Conservation (phyloP, 2,888 invertebrate species). For the Mythimna albipuncta region DNA sequence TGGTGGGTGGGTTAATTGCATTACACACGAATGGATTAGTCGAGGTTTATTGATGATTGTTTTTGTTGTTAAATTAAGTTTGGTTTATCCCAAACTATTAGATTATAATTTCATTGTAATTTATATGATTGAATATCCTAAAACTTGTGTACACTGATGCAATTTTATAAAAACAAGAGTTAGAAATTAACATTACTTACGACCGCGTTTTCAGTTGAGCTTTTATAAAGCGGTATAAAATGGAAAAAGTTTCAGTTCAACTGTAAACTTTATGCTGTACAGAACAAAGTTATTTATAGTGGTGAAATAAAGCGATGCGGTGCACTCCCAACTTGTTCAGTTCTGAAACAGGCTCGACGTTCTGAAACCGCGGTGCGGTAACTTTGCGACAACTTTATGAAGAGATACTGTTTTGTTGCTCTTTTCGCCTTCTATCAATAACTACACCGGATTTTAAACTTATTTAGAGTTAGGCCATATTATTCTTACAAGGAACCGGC, state of each 20-base stretch:
- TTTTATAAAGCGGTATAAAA: constrained; percentile 52
- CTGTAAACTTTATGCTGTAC: constrained; percentile 78
- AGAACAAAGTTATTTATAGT: constrained; percentile 85
- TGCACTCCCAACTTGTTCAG: constrained; percentile 80
- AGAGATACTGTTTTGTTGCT: constrained; percentile 69
- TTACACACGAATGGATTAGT: constrained; percentile 81
- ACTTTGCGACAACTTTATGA: constrained; percentile 83
- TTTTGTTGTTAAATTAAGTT: constrained; percentile 71
- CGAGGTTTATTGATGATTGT: constrained; percentile 76
- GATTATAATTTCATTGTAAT: constrained; percentile 34
- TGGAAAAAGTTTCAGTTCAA: constrained; percentile 65
- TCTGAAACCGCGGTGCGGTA: constrained; percentile 80
- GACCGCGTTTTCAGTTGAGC: constrained; percentile 31
- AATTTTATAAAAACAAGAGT: constrained; percentile 3
- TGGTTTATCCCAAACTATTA: constrained; percentile 53
- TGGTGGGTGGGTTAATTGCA: constrained; percentile 78
- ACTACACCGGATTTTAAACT: constrained; percentile 11
- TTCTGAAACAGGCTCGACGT: constrained; percentile 74
- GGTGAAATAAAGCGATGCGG: constrained; percentile 76
- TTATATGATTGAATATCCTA: constrained; percentile 17
- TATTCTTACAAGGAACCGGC: background rate
- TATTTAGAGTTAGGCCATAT: background rate
- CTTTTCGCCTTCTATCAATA: constrained; percentile 45
- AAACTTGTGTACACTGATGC: background rate
- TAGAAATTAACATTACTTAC: constrained; percentile 14